A percentile compares a stretch with the other conserved stretches of the same genome.
Evolutionary conservation across 2,888 invertebrate genomes (phyloP).

Genomic region (Nowickia ferox): DNA sequence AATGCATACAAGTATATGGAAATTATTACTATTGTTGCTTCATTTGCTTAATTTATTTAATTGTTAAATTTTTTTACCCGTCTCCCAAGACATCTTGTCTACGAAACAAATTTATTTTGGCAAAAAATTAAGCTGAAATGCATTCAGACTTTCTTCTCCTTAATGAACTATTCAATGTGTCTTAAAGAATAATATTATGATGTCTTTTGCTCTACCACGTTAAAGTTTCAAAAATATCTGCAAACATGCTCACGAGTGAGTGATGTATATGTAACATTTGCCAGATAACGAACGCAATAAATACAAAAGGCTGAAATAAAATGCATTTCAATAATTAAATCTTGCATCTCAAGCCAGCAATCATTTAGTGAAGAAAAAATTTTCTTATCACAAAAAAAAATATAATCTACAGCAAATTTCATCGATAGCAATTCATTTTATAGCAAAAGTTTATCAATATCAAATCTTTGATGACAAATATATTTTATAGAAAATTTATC

Average conservation of each 20-base stretch:
- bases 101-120: slow-evolving; percentile 21
- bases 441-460: background rate
- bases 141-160: slow-evolving; percentile 1
- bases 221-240: background rate
- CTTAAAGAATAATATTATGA: background rate
- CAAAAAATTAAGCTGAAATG: slow-evolving; percentile 21
- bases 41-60: slow-evolving; percentile 16
- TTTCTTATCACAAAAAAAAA: no score
- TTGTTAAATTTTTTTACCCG: background rate
- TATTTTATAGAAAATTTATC: background rate
- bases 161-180: slow-evolving; percentile 51
- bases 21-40: background rate
- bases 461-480: no score
- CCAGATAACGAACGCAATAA: no score
- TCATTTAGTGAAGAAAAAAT: no score
- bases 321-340: no score
- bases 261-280: no score
- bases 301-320: no score
- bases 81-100: background rate
- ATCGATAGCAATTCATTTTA: no score
- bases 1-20: background rate
- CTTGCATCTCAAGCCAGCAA: no score
- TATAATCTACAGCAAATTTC: no score
- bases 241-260: background rate
- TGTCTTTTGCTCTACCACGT: background rate